Conservation (phyloP, 2,797 vertebrate species). For the Phrynocephalus forsythii region DNA sequence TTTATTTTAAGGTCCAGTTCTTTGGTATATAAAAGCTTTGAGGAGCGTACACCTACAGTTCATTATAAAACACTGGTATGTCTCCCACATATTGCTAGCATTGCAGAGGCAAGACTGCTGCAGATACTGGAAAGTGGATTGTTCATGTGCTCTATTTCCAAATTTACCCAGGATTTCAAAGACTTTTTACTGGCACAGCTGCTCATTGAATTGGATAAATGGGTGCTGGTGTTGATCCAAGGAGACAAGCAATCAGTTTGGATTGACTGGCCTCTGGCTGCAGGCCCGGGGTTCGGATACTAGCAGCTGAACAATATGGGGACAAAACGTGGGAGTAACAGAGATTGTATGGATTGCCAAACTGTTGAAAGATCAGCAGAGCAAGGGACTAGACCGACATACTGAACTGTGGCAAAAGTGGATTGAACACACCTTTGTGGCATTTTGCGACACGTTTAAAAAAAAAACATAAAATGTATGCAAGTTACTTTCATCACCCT, state of each 20-base stretch:
- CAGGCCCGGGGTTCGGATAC: not conserved
- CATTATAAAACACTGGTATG: not conserved
- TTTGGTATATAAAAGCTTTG: constrained; percentile 4
- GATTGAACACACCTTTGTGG: not conserved
- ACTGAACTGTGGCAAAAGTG: not conserved
- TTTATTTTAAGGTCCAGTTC: not conserved
- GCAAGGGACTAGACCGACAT: not conserved
- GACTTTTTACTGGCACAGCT: not conserved
- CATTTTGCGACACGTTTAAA: not conserved
- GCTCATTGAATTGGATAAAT: not conserved
- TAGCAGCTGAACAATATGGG: not conserved
- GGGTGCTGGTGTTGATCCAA: not conserved
- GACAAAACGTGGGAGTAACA: not conserved
- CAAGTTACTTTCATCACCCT: not conserved
- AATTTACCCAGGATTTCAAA: not conserved
- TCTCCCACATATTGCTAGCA: not conserved
- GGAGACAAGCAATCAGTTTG: not conserved
- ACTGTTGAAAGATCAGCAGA: not conserved
- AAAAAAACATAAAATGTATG: not conserved
- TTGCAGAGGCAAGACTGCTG: not conserved
- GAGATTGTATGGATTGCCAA: not conserved
- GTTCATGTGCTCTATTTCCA: not conserved
- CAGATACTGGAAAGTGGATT: not conserved
- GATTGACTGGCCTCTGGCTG: not conserved
- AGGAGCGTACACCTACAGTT: not conserved